Base-by-base conservation (phyloP, 2,113 vertebrate species). In the Antechinus stuartii region DNA sequence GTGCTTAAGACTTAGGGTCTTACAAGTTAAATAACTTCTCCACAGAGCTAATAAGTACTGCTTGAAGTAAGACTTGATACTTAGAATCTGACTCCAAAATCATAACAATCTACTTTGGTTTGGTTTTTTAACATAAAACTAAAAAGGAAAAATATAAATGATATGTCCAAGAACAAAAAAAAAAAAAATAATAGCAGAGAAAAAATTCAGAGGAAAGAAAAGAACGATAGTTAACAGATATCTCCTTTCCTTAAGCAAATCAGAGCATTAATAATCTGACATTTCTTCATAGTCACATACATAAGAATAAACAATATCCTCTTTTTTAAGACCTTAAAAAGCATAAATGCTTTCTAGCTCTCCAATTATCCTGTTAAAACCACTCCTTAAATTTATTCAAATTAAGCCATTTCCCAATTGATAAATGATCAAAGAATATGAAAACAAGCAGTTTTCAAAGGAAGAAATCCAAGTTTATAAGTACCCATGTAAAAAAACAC, bases 121-220 rank as follows among this genome's bases (percentile, higher is more conserved):
- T 42, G 19, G 42, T 84, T 5, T 84, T 42, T 11, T 46, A 56
- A 53, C 91, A 35, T 93, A 93, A 93, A n/a, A 84, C 47, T 93
- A 93, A 93, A 27, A 55, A 56, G 52, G 56, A 54, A 95, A 93
- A 68, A 91, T 89, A 1, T 30, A 89, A 93, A 52, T 84, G 68
- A 84, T 57, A 16, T 84, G 90, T 54, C 89, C 25, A 95, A 55
- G 53, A 89, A 54, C 89, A 92, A 91, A 53, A 91, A 93, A 93
- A 89, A 89, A 93, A 93, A 89, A 50, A 50, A 52, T 91, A 89
- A 95, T 8, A 95, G 50, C 52, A 91, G 42, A 91, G 90, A 54
- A 27, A 94, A 84, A 89, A 89, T 12, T 93, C 50, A 91, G 89
- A 92, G 68, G 90, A 95, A 95, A 76, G 1, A 25, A 49, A 90